Evolutionary conservation across 1,140 invertebrate genomes (phyloP), one percentile per base, ranked within the genome.

Genomic region (Pogonus chalceus): DNA sequence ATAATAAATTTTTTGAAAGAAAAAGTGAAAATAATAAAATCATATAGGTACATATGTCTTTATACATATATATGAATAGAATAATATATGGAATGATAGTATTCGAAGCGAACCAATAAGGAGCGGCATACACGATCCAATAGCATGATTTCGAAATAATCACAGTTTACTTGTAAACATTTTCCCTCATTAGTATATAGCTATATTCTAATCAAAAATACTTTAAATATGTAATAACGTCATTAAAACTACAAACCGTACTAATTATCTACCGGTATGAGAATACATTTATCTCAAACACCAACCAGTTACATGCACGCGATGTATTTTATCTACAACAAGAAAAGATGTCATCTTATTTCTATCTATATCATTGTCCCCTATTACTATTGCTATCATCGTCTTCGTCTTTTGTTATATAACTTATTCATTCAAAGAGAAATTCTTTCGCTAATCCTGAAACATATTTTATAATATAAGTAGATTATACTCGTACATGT

Each of bases 181-280:
- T 43, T 43, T 43, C 37, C 37, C 37, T 43, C 37, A 43, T 43
- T 43, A 43, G 37, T 43, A 12, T 43, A 43, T 43, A 43, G 7
- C 37, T 43, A 43, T 43, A 43, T 43, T 43, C 37, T 43, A 43
- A 43, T 43, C 37, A 43, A 43, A 43, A 43, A 43, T 43, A 43
- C 37, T 43, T 43, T 43, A 43, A 43, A 43, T 43, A 43, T 43
- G 37, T 43, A 43, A 43, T 43, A 43, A 43, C 37, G 37, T 43
- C 37, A 43, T 43, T 43, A 43, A 43, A 43, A 10, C 37, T 43
- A 43, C 37, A 43, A 43, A 43, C 37, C 37, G 37, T 16, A 18
- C 37, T 43, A 43, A 43, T 43, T 43, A 43, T 43, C 37, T 18
- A 18, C 37, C n/a, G 9, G 37, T 43, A 43, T 16, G 18, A 18